Percentiles rank a stretch among this genome's conserved stretches.
phyloP scores from a whole-genome alignment of 2,797 vertebrate species.

The Brachyalestes nurse region DNA sequence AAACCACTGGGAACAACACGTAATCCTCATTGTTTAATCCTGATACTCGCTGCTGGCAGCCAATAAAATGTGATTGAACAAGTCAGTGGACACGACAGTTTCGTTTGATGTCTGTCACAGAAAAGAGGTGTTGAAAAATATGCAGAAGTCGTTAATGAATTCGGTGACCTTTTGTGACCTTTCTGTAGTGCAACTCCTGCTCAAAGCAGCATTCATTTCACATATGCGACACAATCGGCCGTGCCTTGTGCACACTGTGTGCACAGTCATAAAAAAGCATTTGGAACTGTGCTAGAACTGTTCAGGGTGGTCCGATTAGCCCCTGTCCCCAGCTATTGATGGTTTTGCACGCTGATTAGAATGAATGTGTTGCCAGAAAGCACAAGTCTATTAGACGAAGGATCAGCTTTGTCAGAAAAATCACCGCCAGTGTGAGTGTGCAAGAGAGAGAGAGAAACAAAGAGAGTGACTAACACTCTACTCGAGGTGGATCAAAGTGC shows the following conservation, averaged over 20 bases:
- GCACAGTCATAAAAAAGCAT: background rate
- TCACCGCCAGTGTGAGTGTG: constrained; percentile 12
- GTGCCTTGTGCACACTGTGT: background rate
- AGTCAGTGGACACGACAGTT: background rate
- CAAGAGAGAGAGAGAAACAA: background rate
- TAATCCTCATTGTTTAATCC: background rate
- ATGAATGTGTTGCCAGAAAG: constrained; percentile 42
- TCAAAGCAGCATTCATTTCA: background rate
- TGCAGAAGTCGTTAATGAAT: background rate
- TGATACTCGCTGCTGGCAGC: background rate
- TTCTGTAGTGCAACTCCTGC: background rate
- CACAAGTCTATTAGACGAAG: constrained; percentile 22
- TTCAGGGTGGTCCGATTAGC: background rate
- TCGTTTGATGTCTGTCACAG: background rate
- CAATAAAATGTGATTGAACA: background rate
- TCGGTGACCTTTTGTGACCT: background rate
- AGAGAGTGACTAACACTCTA: background rate
- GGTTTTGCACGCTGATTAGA: constrained; percentile 24
- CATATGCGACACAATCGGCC: background rate
- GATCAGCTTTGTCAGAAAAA: constrained; percentile 15
- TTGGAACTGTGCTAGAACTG: background rate
- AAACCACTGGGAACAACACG: background rate
- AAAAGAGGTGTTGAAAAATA: background rate
- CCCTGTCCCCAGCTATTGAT: background rate
- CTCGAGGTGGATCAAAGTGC: constrained; percentile 16